phyloP scores from a whole-genome alignment of 2,797 vertebrate genomes.

The Paedocypris micromegethes region DNA sequence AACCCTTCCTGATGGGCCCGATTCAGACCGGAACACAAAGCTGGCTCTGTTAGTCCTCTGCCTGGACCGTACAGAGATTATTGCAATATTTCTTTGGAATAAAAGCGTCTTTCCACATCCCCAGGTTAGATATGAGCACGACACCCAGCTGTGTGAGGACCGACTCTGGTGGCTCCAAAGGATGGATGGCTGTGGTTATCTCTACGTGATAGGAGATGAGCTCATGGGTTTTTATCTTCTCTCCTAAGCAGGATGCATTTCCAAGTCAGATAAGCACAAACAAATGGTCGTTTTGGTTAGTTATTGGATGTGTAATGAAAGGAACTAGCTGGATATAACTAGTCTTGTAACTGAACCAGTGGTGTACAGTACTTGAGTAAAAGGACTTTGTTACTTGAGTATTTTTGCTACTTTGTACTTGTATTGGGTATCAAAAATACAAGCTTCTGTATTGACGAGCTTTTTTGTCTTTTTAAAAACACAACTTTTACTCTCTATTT shows the following conservation, averaged over 20 bases:
- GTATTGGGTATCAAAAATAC: too few relatives aligned
- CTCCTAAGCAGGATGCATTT: conserved; percentile 23
- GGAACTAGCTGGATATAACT: conserved; percentile 8
- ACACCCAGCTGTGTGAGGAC: conserved; percentile 22
- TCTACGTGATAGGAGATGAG: conserved; percentile 17
- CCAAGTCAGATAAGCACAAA: conserved; percentile 24
- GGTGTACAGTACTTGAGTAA: too few relatives aligned
- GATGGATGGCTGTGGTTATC: conserved; percentile 16
- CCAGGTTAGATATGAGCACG: conserved; percentile 37
- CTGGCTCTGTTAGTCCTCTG: conserved; percentile 63
- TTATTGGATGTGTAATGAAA: conserved; percentile 25
- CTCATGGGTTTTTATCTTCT: conserved; percentile 23
- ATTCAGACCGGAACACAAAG: conserved; percentile 72
- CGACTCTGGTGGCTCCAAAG: conserved; percentile 22
- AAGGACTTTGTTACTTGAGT: too few relatives aligned
- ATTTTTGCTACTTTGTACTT: too few relatives aligned
- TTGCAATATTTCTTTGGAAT: conserved; percentile 38
- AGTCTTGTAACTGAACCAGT: conserved; percentile 2
- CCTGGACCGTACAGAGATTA: conserved; percentile 27
- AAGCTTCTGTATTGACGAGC: too few relatives aligned
- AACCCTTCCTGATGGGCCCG: conserved; percentile 67
- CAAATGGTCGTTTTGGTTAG: conserved; percentile 2
- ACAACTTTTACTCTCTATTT: too few relatives aligned
- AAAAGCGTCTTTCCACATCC: conserved; percentile 26
- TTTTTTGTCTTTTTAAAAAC: too few relatives aligned